Base-by-base conservation (phyloP, 1,140 invertebrate species). In the Penaeus chinensis region DNA sequence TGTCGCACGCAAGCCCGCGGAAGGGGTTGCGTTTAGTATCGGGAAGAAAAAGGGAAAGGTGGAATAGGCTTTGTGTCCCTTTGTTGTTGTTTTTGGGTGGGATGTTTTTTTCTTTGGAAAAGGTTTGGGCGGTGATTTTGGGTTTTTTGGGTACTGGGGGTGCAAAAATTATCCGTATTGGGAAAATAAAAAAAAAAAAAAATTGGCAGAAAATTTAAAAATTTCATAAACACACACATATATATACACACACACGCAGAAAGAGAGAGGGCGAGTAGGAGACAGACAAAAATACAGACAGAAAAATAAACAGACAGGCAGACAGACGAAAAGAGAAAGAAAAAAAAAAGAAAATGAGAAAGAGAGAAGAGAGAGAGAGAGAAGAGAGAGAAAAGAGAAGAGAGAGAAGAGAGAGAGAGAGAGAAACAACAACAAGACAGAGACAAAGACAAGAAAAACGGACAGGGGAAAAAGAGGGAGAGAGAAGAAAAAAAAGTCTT, bases 1-100 rank as follows among this genome's bases (percentile, higher is more conserved):
- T 97, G 92, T 99, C 98, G 92, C 98, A 99, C 98, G 93, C 18
- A 94, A 71, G 71, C 8, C 13, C 47, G 47, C 24, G 22, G 74
- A 27, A 22, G 65, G 20, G 32, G 11, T 3, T 18, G 27, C 18
- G 20, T 10, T 27, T 61, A 19, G 24, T 8, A 20, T 42, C 7
- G 42, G 60, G 22, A 19, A 13, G 60, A 42, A 54, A 32, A 22
- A 7, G 60, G 42, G 60, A 32, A n/a, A 13, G 60, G 77, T 61
- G 77, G 60, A 22, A 79, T 47, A 79, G 77, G 37, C 61, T 16
- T 61, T 65, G 80, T 42, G 80, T n/a, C 60, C 32, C 2, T 0
- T 32, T 32, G 32, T 32, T 32, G 32, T 2, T 32, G 32, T 32
- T 32, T 32, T 32, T 32, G 24, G 54, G 61, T 19, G 61, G 54